These are phyloP conservation scores for Oscheius sp. DNA, from an alignment of 1,140 invertebrate genomes.

Conservation along the genomic window DNA sequence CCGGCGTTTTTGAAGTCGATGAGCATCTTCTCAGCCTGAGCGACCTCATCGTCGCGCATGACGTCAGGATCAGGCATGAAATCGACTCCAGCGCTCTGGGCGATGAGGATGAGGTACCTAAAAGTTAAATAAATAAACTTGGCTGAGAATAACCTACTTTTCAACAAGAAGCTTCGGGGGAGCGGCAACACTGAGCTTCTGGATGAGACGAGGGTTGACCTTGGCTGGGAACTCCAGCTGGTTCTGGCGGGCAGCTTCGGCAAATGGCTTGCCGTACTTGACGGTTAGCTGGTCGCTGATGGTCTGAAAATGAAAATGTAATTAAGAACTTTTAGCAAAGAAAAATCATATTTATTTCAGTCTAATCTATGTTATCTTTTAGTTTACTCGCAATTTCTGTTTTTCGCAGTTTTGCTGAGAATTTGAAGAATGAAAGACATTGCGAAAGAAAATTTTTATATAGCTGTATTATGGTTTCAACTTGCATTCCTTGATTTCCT, in stretches of 20 bases:
- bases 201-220: conserved; percentile 89
- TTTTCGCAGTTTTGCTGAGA: no score
- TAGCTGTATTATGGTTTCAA: no score
- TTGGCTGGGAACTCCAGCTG: conserved; percentile 69
- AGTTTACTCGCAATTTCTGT: no score
- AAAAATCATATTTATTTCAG: no score
- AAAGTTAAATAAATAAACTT: conserved; percentile 12
- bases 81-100: conserved; percentile 85
- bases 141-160: conserved; percentile 71
- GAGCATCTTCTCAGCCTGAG: conserved; percentile 71
- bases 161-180: conserved; percentile 93
- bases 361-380: no score
- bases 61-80: conserved; percentile 83
- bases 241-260: conserved; percentile 77
- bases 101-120: conserved; percentile 75
- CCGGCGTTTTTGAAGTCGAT: conserved; percentile 70
- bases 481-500: no score
- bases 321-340: no score
- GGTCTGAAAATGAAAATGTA: conserved; percentile 74
- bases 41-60: conserved; percentile 74
- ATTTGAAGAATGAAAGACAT: no score
- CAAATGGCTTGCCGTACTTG: conserved; percentile 93
- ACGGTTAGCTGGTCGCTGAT: conserved; percentile 82
- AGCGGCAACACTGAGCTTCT: conserved; percentile 90
- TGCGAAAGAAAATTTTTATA: no score